A percentile compares a stretch with the other conserved stretches of the same genome.
Conservation (phyloP, 1,140 invertebrate species). For the Tetraneura akinire region DNA sequence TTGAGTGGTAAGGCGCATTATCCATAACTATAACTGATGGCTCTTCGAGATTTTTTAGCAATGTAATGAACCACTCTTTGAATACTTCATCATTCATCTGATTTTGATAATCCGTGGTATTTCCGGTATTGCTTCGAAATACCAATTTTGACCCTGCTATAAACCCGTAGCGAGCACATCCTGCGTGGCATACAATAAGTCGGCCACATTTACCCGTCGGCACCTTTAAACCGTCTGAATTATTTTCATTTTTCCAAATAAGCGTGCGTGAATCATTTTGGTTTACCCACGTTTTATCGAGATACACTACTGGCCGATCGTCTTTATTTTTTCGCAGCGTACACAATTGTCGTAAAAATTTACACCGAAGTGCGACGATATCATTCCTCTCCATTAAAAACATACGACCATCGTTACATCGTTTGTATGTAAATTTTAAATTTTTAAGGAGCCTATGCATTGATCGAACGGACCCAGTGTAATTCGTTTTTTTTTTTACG, state of each 20-base stretch:
- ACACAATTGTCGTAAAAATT: not conserved
- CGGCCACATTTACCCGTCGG: too few species aligned
- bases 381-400: slow-evolving; percentile 14
- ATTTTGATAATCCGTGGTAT: too few species aligned
- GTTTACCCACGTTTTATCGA: not conserved
- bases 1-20: too few species aligned
- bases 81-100: too few species aligned
- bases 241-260: not conserved
- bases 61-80: too few species aligned
- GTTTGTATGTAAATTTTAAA: slow-evolving; percentile 3
- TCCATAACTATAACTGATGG: too few species aligned
- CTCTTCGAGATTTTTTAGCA: too few species aligned
- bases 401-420: not conserved
- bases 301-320: not conserved
- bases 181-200: too few species aligned
- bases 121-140: too few species aligned
- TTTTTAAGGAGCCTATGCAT: slow-evolving; percentile 12
- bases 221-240: not conserved
- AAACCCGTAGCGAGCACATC: too few species aligned
- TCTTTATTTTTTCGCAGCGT: not conserved
- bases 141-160: too few species aligned
- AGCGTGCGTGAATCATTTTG: not conserved
- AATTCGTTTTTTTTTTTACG: slow-evolving; percentile 10
- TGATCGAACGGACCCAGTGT: not conserved
- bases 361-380: not conserved